Evolutionary conservation across 1,140 invertebrate species (phyloP).

Genomic region (Dinoponera quadriceps): DNA sequence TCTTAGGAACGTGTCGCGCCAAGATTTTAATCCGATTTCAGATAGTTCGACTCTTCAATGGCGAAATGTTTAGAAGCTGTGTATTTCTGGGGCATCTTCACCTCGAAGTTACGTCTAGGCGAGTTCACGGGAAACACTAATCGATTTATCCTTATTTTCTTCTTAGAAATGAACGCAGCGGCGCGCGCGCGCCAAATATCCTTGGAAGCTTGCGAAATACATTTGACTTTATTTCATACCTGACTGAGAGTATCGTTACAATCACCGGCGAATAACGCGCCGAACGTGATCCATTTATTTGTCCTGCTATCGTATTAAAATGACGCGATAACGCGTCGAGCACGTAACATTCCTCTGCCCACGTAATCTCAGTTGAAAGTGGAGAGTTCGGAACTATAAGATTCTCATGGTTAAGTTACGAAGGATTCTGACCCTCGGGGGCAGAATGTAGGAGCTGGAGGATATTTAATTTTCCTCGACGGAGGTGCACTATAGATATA

Average conservation of each 20-base stretch:
- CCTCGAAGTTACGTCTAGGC: background rate
- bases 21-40: constrained; percentile 28
- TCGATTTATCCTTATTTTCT: background rate
- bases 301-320: constrained; percentile 19
- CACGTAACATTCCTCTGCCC: constrained; percentile 45
- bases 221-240: background rate
- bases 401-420: constrained; percentile 53
- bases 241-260: background rate
- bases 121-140: background rate
- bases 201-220: too few relatives aligned
- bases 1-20: constrained; percentile 15
- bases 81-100: background rate
- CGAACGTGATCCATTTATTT: constrained; percentile 31
- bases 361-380: constrained; percentile 56
- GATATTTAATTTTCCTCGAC: constrained; percentile 70
- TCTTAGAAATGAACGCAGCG: background rate
- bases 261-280: background rate
- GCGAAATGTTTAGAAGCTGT: constrained; percentile 13
- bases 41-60: background rate
- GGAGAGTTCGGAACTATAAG: constrained; percentile 61
- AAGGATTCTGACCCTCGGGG: constrained; percentile 32
- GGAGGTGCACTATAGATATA: constrained; percentile 32
- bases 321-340: constrained; percentile 55
- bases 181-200: too few relatives aligned
- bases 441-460: constrained; percentile 18